Evolutionary conservation across 2,797 vertebrate species (phyloP), one percentile per base, ranked within the genome.

Genomic region (Philypnodon macrostomus): DNA sequence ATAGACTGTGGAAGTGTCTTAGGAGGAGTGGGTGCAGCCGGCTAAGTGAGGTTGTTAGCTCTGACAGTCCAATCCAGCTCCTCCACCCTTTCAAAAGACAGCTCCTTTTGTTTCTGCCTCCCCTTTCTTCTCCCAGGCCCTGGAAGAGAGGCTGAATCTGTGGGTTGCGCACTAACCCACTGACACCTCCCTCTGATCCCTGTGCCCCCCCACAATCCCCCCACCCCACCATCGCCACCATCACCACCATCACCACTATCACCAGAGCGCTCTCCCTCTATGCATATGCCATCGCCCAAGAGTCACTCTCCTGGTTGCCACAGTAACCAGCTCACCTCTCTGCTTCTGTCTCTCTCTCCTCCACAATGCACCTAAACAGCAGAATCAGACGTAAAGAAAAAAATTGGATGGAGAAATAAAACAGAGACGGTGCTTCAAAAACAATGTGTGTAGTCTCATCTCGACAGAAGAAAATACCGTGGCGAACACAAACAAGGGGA

Each of bases 241-340:
- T 46, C 67, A 65, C 40, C 67, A 66, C 32, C 56, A 66, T 49
- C 55, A 53, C 62, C 51, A 77, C 59, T 48, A 21, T 50, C 30
- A 42, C 46, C 45, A 73, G 23, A 9, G 40, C 13, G 19, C 36
- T 58, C 29, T 56, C 37, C 46, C 47, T 36, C 65, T 26, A 64
- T 77, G 73, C 76, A 84, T 84, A 85, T 87, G 81, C 79, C 84
- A 82, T 71, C 79, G 78, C 81, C 79, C 75, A 75, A 79, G 82
- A 89, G 87, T 90, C 86, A 88, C 80, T 89, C 83, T 82, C 77
- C 82, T 85, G 81, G 89, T 90, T 91, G 88, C 88, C 86, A 88
- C 85, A 88, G 89, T 85, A 90, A 91, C 89, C 76, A 75, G 70
- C 77, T 85, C 74, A 88, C 84, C 86, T 79, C 83, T 74, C 73